These are phyloP conservation scores for Erpetoichthys calabaricus DNA, from an alignment of 2,797 vertebrate species.

Conservation along the genomic window DNA sequence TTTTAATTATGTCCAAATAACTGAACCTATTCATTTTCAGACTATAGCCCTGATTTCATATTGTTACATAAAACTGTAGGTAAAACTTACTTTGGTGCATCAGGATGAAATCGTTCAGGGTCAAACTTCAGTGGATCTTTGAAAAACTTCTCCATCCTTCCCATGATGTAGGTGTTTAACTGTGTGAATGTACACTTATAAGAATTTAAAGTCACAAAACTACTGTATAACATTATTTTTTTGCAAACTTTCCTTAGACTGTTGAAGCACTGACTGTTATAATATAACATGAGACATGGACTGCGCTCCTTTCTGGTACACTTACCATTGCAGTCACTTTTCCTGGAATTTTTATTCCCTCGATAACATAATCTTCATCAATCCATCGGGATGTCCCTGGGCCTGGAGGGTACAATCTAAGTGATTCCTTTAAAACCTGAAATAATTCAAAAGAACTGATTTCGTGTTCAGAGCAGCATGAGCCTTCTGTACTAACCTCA, in stretches of 20 bases:
- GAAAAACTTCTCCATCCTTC: constrained; percentile 67
- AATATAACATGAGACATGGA: too few relatives aligned
- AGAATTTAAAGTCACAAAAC: neutral
- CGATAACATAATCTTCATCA: constrained; percentile 45
- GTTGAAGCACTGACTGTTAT: too few relatives aligned
- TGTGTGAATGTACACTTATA: constrained; percentile 24
- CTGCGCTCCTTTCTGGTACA: constrained; percentile 6
- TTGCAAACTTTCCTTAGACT: too few relatives aligned
- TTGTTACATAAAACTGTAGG: neutral
- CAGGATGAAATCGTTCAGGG: constrained; percentile 72
- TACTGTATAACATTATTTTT: too few relatives aligned
- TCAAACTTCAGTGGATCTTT: constrained; percentile 70
- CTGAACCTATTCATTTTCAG: neutral
- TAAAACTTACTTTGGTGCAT: constrained; percentile 67
- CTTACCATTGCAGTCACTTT: constrained; percentile 42
- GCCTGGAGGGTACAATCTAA: constrained; percentile 65
- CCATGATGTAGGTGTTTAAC: constrained; percentile 54
- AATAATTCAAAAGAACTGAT: neutral
- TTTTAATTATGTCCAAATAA: too few relatives aligned
- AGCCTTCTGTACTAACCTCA: too few relatives aligned
- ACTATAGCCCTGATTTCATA: neutral
- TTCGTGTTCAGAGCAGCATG: too few relatives aligned
- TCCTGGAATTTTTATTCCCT: constrained; percentile 53
- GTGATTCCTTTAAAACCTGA: constrained; percentile 76
- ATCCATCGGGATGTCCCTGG: constrained; percentile 57